Conservation (phyloP, 2,797 vertebrate genomes). For the Ctenopoma multispine region DNA sequence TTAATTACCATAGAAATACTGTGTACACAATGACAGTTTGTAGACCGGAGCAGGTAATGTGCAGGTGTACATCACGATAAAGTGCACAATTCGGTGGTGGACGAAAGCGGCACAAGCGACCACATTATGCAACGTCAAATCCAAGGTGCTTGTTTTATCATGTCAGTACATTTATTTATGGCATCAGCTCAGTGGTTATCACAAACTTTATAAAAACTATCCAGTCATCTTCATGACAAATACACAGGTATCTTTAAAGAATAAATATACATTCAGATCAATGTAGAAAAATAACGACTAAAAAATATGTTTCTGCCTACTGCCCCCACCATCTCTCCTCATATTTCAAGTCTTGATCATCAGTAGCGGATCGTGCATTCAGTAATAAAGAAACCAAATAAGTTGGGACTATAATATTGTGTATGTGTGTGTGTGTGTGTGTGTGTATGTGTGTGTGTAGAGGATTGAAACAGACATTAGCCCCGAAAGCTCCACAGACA, state of each 20-base stretch:
- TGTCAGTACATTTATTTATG: slow-evolving; percentile 35
- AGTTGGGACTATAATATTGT: slow-evolving; percentile 3
- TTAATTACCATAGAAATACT: slow-evolving; percentile 63
- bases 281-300: slow-evolving; percentile 79
- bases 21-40: slow-evolving; percentile 54
- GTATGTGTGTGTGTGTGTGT: too few species aligned
- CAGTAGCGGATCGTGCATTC: slow-evolving; percentile 16
- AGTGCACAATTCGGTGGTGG: slow-evolving; percentile 66
- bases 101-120: slow-evolving; percentile 65
- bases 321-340: slow-evolving; percentile 5
- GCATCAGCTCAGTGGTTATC: slow-evolving; percentile 58
- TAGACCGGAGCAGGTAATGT: slow-evolving; percentile 63
- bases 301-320: slow-evolving; percentile 47
- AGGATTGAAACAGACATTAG: slow-evolving; percentile 12
- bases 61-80: slow-evolving; percentile 71
- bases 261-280: slow-evolving; percentile 81
- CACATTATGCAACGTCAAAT: slow-evolving; percentile 48
- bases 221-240: slow-evolving; percentile 58
- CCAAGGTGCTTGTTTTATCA: slow-evolving; percentile 37
- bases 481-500: slow-evolving; percentile 44
- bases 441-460: slow-evolving; percentile 24
- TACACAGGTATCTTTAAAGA: slow-evolving; percentile 59
- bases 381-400: slow-evolving; percentile 23
- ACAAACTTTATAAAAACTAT: slow-evolving; percentile 71
- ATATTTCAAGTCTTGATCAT: slow-evolving; percentile 34